Percentiles rank a stretch among this genome's conserved stretches.
These are phyloP conservation scores for Nezara viridula DNA, from an alignment of 2,888 invertebrate species.

Conservation along the genomic window DNA sequence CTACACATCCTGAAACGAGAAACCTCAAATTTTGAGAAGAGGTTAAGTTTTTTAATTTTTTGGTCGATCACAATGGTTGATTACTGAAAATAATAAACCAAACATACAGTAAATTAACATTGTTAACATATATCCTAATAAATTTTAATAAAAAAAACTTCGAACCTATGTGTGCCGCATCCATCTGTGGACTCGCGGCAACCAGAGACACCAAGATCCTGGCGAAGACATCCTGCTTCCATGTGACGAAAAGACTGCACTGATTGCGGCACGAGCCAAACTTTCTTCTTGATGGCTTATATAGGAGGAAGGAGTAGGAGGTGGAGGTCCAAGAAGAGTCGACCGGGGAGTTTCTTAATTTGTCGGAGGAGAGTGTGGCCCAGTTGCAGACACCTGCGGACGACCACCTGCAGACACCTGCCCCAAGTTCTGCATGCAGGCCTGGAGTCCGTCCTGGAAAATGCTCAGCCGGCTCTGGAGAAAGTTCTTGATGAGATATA, in stretches of 20 bases:
- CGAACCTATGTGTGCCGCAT: neutral
- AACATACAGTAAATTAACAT: too few relatives aligned
- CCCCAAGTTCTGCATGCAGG: neutral
- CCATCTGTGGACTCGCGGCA: neutral
- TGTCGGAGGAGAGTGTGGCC: neutral
- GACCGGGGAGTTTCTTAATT: constrained; percentile 24
- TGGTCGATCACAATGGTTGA: too few relatives aligned
- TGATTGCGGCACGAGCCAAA: constrained; percentile 49
- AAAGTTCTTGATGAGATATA: neutral
- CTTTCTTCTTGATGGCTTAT: constrained; percentile 48
- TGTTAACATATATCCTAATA: too few relatives aligned
- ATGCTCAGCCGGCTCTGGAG: constrained; percentile 2
- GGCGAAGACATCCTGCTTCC: constrained; percentile 9
- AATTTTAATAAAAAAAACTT: neutral
- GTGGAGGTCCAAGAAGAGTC: constrained; percentile 22
- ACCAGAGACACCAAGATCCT: neutral
- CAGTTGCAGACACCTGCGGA: neutral
- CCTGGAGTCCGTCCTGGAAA: neutral
- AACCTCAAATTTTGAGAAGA: too few relatives aligned
- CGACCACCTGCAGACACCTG: neutral
- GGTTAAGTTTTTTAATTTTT: too few relatives aligned
- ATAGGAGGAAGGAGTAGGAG: constrained; percentile 33
- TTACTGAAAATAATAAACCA: too few relatives aligned
- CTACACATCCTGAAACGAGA: too few relatives aligned
- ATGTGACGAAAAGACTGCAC: constrained; percentile 13